Evolutionary conservation across 1,140 invertebrate species (phyloP).

Genomic region (roundworm (Caenorhabditis elegans)): WBcel235 BX284603.4:4985001-4985500

Average conservation of each 20-base stretch:
- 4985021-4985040: too few relatives aligned
- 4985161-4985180: constrained; percentile 59
- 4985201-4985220: constrained; percentile 93
- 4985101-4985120: not conserved
- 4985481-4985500: constrained; percentile 74
- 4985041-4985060: too few relatives aligned
- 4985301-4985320: too few relatives aligned
- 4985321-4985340: too few relatives aligned
- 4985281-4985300: too few relatives aligned
- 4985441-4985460: constrained; percentile 79
- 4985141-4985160: not conserved
- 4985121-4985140: not conserved
- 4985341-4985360: too few relatives aligned
- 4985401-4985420: constrained; percentile 84
- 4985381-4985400: constrained; percentile 91
- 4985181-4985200: constrained; percentile 96
- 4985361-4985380: constrained; percentile 91
- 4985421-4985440: constrained; percentile 77
- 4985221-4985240: constrained; percentile 93
- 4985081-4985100: too few relatives aligned
- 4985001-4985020: not conserved
- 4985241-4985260: constrained; percentile 69
- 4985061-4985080: too few relatives aligned
- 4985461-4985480: constrained; percentile 86
- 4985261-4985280: not conserved